phyloP scores from a whole-genome alignment of 2,888 invertebrate species.

The Molorchus minor region DNA sequence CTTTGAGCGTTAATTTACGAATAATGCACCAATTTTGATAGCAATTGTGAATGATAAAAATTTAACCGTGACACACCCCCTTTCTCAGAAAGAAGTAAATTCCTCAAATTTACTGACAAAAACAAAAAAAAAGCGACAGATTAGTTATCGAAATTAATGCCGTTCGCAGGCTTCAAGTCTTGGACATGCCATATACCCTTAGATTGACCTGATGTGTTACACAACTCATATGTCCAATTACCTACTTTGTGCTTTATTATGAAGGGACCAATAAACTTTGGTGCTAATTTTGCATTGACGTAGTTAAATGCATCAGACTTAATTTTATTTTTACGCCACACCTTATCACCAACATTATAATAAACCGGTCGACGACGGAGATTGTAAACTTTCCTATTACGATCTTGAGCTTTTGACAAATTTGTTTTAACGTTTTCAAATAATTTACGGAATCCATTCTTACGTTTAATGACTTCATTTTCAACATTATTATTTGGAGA shows the following conservation, averaged over 20 bases:
- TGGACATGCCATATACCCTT: background rate
- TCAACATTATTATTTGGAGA: background rate
- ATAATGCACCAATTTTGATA: too few relatives aligned
- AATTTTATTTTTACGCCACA: background rate
- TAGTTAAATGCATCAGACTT: background rate
- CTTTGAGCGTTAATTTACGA: too few relatives aligned
- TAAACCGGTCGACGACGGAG: too few relatives aligned
- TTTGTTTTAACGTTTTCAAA: background rate
- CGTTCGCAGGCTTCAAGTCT: background rate
- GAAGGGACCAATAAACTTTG: too few relatives aligned
- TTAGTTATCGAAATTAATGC: background rate
- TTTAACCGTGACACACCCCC: background rate
- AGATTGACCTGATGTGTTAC: background rate
- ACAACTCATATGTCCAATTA: background rate
- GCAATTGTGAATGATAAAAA: too few relatives aligned
- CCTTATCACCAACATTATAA: too few relatives aligned
- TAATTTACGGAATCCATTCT: background rate
- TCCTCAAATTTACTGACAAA: background rate
- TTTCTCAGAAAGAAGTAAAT: background rate
- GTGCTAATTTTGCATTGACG: background rate
- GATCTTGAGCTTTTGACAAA: background rate
- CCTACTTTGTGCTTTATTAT: background rate
- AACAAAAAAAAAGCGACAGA: background rate
- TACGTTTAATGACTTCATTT: background rate
- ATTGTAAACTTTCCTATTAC: too few relatives aligned